Base-by-base conservation (phyloP, 2,888 invertebrate genomes). In the Scrobipalpa costella region DNA sequence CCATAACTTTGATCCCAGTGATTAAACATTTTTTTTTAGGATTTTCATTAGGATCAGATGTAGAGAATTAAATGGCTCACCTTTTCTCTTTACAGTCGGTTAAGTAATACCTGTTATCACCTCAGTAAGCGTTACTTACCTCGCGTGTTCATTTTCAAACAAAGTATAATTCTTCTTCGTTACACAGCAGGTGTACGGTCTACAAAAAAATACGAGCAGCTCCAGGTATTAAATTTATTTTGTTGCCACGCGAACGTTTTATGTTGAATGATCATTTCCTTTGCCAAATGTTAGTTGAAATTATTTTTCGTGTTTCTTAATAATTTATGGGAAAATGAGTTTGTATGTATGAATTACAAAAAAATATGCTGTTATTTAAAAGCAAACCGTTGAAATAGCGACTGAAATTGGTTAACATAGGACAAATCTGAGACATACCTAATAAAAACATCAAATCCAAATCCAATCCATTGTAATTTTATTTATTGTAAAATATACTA, bases 211-310 rank as follows among this genome's bases (percentile, higher is more conserved):
- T 17, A 17, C 13, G 36, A 15, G 38, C 8, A 34, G 17, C 17
- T 21, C 52, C 6, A 36, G 38, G 17, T 8, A 8, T 57, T 57
- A 19, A 40, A 59, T 27, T 33, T 27, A 59, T 59, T 44, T 59
- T 44, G 40, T 44, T 59, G 17, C 44, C 59, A 59, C 59, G 59
- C 59, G 59, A 59, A 38, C 9, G 27, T 36, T 59, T 44, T 44
- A 27, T 13, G 40, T 44, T 59, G 59, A 59, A 21, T 19, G 59
- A 59, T 59, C 44, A 44, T 59, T 59, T 59, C 59, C 59, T 59
- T 27, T 21, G 17, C 27, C 21, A 21, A 52, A 52, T 17, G 33
- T 55, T 33, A 11, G 9, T 55, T 2, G 33, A 55, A 27, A 27
- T 50, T 50, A 21, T 50, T 19, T 21, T 50, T 7, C 11, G 9